These are phyloP conservation scores for Grus americana DNA, from an alignment of 2,113 vertebrate genomes.

Conservation along the genomic window DNA sequence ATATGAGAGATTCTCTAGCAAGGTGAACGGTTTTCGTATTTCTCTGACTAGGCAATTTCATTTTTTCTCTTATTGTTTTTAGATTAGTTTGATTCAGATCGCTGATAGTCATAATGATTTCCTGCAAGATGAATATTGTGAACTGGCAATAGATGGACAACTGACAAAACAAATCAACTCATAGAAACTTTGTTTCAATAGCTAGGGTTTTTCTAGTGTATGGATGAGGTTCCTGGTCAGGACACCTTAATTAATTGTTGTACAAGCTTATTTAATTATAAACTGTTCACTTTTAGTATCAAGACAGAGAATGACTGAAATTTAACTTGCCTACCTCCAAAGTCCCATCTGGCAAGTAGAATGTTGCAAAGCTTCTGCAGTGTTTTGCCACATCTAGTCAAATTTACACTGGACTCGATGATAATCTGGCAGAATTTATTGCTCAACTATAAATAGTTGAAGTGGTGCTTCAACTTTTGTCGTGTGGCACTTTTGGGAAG, in stretches of 20 bases:
- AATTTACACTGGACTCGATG: neutral
- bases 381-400: neutral
- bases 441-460: neutral
- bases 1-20: neutral
- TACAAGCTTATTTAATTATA: constrained; percentile 12
- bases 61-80: neutral
- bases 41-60: neutral
- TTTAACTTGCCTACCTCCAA: constrained; percentile 34
- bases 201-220: neutral
- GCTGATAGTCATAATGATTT: neutral
- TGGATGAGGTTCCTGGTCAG: neutral
- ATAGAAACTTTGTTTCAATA: neutral
- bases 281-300: constrained; percentile 1
- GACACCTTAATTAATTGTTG: neutral
- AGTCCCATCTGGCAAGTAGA: constrained; percentile 23
- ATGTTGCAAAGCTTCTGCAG: constrained; percentile 8
- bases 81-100: neutral
- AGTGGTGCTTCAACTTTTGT: neutral
- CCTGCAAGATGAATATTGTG: neutral
- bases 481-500: neutral
- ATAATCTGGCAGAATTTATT: neutral
- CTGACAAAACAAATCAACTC: neutral
- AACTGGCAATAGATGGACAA: neutral
- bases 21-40: neutral
- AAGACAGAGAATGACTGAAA: neutral